Percentiles rank a stretch among this genome's conserved stretches.
These are phyloP conservation scores for Macrobrachium nipponense DNA, from an alignment of 1,140 invertebrate genomes.

Conservation along the genomic window DNA sequence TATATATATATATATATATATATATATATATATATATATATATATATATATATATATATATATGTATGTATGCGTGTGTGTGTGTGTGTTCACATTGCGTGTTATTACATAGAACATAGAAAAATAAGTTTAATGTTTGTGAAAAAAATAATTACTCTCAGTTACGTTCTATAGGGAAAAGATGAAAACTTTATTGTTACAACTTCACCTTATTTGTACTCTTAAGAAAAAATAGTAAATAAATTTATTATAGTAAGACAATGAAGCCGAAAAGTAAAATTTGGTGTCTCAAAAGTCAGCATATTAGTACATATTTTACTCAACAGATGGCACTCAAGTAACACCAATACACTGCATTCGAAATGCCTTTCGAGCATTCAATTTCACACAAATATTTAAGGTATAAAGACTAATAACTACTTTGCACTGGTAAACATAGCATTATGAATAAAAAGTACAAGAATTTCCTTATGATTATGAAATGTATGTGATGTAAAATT, in stretches of 20 bases:
- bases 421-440: too few species aligned
- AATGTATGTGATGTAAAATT: too few species aligned
- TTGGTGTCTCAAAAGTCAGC: too few species aligned
- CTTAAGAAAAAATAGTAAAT: too few species aligned
- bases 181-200: too few species aligned
- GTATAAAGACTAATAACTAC: too few species aligned
- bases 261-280: too few species aligned
- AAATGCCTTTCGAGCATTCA: neutral
- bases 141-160: neutral
- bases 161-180: neutral
- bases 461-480: too few species aligned
- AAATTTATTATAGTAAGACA: too few species aligned
- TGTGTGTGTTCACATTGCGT: neutral
- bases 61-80: neutral
- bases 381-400: too few species aligned
- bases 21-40: conserved; percentile 15
- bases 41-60: conserved; percentile 3
- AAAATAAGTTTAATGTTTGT: conserved; percentile 12
- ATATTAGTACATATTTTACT: neutral
- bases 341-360: neutral
- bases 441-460: too few species aligned
- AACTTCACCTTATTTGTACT: too few species aligned
- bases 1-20: conserved; percentile 13
- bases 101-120: neutral
- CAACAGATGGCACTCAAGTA: neutral